A percentile compares a stretch with the other conserved stretches of the same genome.
These are phyloP conservation scores for Acronicta leporina DNA, from an alignment of 2,888 invertebrate species.

Conservation along the genomic window DNA sequence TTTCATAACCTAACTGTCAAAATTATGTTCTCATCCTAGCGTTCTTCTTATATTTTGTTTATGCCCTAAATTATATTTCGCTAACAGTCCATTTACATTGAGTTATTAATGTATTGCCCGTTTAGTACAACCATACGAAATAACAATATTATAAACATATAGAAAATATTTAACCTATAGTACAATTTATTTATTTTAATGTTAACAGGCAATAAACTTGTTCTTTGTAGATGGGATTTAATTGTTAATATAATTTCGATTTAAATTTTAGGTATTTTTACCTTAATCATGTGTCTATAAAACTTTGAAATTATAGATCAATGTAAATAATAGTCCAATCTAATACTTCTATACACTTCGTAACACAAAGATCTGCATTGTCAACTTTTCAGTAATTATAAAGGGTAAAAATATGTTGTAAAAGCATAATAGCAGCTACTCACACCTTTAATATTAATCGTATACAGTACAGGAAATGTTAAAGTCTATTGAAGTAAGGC, in stretches of 20 bases:
- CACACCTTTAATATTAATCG: slow-evolving; percentile 16
- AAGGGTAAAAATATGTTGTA: slow-evolving; percentile 31
- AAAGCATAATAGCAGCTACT: slow-evolving; percentile 39
- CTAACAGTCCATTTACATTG: background rate
- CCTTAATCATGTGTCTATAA: slow-evolving; percentile 22
- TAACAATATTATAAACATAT: too few relatives aligned
- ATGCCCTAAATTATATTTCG: slow-evolving; percentile 11
- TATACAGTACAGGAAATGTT: slow-evolving; percentile 14
- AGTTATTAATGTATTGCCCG: too few relatives aligned
- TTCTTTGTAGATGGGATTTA: background rate
- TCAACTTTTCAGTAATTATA: slow-evolving; percentile 36
- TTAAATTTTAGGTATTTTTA: slow-evolving; percentile 1
- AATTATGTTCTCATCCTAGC: slow-evolving; percentile 54
- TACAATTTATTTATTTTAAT: too few relatives aligned
- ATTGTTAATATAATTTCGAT: slow-evolving; percentile 4
- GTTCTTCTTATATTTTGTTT: slow-evolving; percentile 22
- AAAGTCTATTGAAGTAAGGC: slow-evolving; percentile 10
- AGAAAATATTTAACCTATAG: too few relatives aligned
- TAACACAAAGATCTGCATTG: slow-evolving; percentile 35
- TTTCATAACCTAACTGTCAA: slow-evolving; percentile 37
- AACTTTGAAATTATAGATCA: slow-evolving; percentile 18
- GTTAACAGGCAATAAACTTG: background rate
- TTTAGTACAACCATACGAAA: too few relatives aligned
- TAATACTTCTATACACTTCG: slow-evolving; percentile 30
- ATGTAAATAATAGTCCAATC: slow-evolving; percentile 51